Evolutionary conservation across 2,888 invertebrate species (phyloP).

Genomic region (Eupithecia subumbrata): DNA sequence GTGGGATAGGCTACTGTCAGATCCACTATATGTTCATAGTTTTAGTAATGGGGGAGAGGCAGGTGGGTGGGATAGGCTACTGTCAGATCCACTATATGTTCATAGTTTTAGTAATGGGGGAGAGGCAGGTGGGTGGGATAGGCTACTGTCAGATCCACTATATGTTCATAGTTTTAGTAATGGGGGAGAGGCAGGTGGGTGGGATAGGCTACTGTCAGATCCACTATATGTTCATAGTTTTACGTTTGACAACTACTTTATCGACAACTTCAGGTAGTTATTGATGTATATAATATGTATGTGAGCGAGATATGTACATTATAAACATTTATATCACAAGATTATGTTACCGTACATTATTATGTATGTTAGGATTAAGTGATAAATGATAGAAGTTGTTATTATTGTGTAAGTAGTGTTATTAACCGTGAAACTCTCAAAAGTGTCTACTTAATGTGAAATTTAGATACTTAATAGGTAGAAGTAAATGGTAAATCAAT

Average conservation of each 20-base stretch:
- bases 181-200: not conserved
- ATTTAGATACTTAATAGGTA: not conserved
- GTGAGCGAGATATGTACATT: not conserved
- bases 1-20: not conserved
- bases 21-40: no score
- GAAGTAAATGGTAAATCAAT: not conserved
- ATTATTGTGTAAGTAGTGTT: not conserved
- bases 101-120: not conserved
- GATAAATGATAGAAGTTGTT: not conserved
- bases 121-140: not conserved
- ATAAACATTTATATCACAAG: no score
- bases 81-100: no score
- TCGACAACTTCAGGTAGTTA: not conserved
- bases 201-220: not conserved
- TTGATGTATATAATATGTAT: not conserved
- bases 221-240: no score
- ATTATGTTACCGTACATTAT: no score
- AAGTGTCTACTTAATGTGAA: not conserved
- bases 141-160: not conserved
- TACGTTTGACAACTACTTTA: not conserved
- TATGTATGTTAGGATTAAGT: not conserved
- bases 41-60: not conserved
- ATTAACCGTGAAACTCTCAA: not conserved
- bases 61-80: not conserved
- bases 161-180: constrained; percentile 2